These are phyloP conservation scores for Tetramorium alpestre DNA, from an alignment of 1,140 invertebrate species.

Conservation along the genomic window DNA sequence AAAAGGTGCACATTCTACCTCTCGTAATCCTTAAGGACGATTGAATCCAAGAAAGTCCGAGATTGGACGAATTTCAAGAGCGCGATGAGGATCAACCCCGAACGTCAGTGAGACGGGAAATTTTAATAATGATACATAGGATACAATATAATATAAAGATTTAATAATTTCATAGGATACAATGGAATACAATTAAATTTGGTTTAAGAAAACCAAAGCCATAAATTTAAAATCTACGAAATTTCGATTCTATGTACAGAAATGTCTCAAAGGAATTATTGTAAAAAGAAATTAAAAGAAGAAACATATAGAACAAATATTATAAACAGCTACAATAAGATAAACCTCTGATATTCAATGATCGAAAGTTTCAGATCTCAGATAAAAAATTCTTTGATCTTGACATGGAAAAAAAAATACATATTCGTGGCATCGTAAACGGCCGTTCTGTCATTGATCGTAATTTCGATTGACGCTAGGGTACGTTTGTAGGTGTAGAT, in stretches of 20 bases:
- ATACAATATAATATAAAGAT: no score
- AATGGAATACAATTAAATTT: background rate
- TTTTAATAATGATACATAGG: background rate
- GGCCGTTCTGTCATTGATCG: background rate
- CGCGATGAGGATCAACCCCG: background rate
- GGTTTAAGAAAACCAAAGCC: background rate
- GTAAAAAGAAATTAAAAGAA: background rate
- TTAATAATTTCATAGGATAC: background rate
- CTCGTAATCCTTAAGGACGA: background rate
- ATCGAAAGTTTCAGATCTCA: background rate
- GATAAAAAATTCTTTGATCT: background rate
- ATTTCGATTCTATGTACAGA: background rate
- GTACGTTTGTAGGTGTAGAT: background rate
- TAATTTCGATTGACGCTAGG: background rate
- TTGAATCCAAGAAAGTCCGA: background rate
- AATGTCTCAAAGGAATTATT: background rate
- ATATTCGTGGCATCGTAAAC: background rate
- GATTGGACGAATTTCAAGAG: background rate
- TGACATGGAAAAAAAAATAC: background rate
- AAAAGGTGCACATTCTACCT: background rate
- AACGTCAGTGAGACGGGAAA: background rate
- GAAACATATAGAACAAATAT: background rate
- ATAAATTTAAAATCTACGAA: background rate
- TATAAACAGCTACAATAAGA: background rate
- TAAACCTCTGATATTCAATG: background rate